Evolutionary conservation across 2,888 invertebrate genomes (phyloP).

Genomic region (Odontomyia ornata): DNA sequence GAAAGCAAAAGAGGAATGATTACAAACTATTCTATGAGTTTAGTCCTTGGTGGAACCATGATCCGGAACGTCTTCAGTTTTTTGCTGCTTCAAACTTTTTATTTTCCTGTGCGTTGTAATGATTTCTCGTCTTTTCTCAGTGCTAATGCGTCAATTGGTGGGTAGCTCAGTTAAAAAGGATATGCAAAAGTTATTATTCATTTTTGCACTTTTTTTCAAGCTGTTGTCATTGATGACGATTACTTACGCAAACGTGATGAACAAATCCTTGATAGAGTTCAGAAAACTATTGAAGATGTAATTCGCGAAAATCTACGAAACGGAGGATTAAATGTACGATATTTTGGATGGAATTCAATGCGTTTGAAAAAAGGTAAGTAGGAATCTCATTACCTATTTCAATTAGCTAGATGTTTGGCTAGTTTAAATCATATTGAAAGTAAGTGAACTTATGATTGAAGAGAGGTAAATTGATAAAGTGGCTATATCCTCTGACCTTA

Average conservation of each 20-base stretch:
- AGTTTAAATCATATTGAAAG: not conserved
- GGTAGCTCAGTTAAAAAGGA: conserved; percentile 46
- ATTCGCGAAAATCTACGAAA: conserved; percentile 73
- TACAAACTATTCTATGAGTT: too few species aligned
- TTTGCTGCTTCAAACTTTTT: conserved; percentile 1
- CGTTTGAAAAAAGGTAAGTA: conserved; percentile 74
- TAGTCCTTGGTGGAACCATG: not conserved
- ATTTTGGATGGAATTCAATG: conserved; percentile 74
- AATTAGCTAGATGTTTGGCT: too few species aligned
- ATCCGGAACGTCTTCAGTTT: not conserved
- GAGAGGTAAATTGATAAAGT: too few species aligned
- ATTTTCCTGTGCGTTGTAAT: conserved; percentile 57
- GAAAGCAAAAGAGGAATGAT: too few species aligned
- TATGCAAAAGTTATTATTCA: not conserved
- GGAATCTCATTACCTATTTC: not conserved
- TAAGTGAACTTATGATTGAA: too few species aligned
- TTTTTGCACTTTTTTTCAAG: conserved; percentile 62
- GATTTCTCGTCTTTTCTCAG: conserved; percentile 78
- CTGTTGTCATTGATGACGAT: conserved; percentile 75
- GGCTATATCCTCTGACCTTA: too few species aligned
- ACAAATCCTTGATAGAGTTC: conserved; percentile 67
- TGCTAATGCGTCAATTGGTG: conserved; percentile 79
- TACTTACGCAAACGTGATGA: conserved; percentile 73
- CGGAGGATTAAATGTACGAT: conserved; percentile 74
- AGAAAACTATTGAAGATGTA: conserved; percentile 71